Conservation (phyloP, 2,888 invertebrate genomes). For the Hanleya hanleyi region DNA sequence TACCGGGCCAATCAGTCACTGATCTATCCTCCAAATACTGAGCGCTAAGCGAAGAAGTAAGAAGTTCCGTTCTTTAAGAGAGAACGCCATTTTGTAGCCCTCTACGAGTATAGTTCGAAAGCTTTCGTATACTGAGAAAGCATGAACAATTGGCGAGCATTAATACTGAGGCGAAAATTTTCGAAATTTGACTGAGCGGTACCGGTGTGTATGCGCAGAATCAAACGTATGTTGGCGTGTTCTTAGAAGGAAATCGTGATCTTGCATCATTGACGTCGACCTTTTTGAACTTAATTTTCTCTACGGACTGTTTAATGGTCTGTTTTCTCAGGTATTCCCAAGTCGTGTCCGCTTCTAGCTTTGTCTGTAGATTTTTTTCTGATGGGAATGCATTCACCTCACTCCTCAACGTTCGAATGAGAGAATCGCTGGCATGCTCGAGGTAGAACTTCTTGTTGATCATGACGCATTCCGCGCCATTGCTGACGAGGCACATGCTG, state of each 20-base stretch:
- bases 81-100: no score
- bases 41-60: no score
- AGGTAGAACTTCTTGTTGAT: slow-evolving; percentile 62
- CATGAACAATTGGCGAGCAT: no score
- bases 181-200: no score
- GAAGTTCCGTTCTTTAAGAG: no score
- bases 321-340: slow-evolving; percentile 56
- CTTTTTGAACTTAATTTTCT: not conserved
- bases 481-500: slow-evolving; percentile 58
- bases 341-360: slow-evolving; percentile 46
- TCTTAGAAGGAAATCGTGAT: not conserved
- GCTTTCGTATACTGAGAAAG: no score
- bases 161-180: no score
- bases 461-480: slow-evolving; percentile 62
- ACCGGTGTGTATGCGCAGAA: no score
- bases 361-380: slow-evolving; percentile 51
- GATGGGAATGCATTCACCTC: slow-evolving; percentile 59
- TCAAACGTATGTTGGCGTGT: no score
- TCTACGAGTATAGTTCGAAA: no score
- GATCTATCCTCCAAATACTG: no score
- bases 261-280: slow-evolving; percentile 14
- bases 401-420: slow-evolving; percentile 48
- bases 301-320: slow-evolving; percentile 22
- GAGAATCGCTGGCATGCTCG: slow-evolving; percentile 51
- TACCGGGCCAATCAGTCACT: no score